Percentiles rank a stretch among this genome's conserved stretches.
Conservation (phyloP, 2,113 vertebrate species). For the Calypte anna region DNA sequence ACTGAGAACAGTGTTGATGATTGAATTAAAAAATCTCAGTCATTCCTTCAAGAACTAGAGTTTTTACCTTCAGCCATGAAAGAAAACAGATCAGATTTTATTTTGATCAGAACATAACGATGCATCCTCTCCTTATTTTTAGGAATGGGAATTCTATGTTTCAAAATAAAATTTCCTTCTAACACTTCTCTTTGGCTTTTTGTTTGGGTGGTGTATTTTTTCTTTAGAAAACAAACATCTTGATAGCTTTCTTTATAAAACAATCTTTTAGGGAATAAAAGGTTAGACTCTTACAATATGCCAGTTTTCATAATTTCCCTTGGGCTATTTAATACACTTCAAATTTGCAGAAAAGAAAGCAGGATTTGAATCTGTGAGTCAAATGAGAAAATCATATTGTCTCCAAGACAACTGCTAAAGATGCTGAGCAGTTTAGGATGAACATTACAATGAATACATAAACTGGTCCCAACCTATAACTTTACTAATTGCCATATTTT, state of each 20-base stretch:
- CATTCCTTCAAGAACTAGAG: neutral
- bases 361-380: neutral
- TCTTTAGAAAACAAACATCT: neutral
- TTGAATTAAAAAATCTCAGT: neutral
- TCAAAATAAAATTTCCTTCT: neutral
- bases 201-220: neutral
- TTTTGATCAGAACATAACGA: neutral
- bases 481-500: neutral
- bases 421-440: neutral
- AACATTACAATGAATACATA: neutral
- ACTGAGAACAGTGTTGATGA: neutral
- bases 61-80: neutral
- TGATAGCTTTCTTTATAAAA: neutral
- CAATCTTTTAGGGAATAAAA: neutral
- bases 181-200: neutral
- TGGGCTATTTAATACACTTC: neutral
- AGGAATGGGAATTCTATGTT: neutral
- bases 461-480: neutral
- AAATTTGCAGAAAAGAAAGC: neutral
- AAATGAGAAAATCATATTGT: neutral
- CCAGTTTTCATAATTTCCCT: neutral
- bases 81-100: neutral
- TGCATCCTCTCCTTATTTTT: neutral
- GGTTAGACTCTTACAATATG: neutral
- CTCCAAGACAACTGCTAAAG: neutral